Base-by-base conservation (phyloP, 2,113 vertebrate genomes). In the Chloebia gouldiae region DNA sequence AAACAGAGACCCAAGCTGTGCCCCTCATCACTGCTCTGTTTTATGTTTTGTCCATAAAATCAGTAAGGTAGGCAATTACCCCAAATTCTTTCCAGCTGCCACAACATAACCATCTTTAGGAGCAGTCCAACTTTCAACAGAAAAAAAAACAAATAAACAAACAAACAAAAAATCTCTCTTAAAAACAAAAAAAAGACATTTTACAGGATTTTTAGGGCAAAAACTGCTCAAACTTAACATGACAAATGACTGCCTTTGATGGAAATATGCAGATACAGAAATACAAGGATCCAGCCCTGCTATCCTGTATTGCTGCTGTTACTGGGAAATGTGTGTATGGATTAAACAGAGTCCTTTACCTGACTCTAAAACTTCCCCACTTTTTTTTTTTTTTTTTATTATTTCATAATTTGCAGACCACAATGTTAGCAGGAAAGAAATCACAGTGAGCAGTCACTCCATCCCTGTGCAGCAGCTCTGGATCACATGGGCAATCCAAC, bases 141-240 rank as follows among this genome's bases (percentile, higher is more conserved):
- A 49, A 13, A 31, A 54, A 31, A 30, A 53, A 31, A 19, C 16
- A 3, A 8, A 7, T 1, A n/a, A 86, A 31, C 40, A 53, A 31
- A 19, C 28, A 2, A 8, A 7, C 1, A n/a, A 42, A 44, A 50
- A 28, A 57, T 3, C 1, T 9, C 27, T 13, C 25, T 22, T n/a
- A n/a, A n/a, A n/a, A n/a, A n/a, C n/a, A 44, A 60, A 60, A 80
- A 60, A 80, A 51, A 19, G 4, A 21, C 3, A 5, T 37, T 53
- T 86, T 44, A 60, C 6, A 73, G 20, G 45, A 61, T 50, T 14
- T 54, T 75, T 60, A 77, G 20, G 27, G 42, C 21, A 61, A 70
- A 92, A 93, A 49, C 19, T 37, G 25, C 17, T 30, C 11, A 86
- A 51, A 15, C 11, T 60, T 75, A 49, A 56, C 70, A 61, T 3